Percentiles rank a stretch among this genome's conserved stretches.
phyloP scores from a whole-genome alignment of 2,888 invertebrate species.

The Sabatieria punctata region DNA sequence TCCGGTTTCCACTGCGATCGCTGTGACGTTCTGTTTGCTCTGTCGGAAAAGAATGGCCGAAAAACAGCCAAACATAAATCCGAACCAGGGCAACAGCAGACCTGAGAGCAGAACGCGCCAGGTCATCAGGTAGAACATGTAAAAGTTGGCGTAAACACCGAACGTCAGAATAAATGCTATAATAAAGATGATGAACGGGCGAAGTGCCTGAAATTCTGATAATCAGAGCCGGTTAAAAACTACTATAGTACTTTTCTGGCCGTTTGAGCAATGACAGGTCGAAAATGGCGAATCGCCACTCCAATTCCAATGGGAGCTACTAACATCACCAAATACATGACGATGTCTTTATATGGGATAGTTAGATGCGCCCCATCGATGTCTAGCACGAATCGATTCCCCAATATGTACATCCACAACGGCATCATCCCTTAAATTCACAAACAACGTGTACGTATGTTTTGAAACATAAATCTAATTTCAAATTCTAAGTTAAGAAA shows the following conservation, averaged over 20 bases:
- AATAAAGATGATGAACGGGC: constrained; percentile 35
- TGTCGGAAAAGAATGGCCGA: constrained; percentile 26
- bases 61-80: constrained; percentile 36
- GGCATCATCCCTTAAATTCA: constrained; percentile 38
- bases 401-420: constrained; percentile 39
- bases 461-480: too few relatives aligned
- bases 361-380: constrained; percentile 18
- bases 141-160: constrained; percentile 36
- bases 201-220: constrained; percentile 20
- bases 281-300: constrained; percentile 32
- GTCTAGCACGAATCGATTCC: constrained; percentile 27
- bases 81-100: constrained; percentile 35
- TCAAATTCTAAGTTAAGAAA: too few relatives aligned
- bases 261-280: constrained; percentile 28
- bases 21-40: constrained; percentile 23
- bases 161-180: constrained; percentile 34
- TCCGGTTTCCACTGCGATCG: constrained; percentile 34
- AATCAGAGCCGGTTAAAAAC: too few relatives aligned
- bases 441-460: too few relatives aligned
- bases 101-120: constrained; percentile 32
- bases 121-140: constrained; percentile 35
- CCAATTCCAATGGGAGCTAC: constrained; percentile 38
- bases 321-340: constrained; percentile 33
- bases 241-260: constrained; percentile 20
- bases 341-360: constrained; percentile 35